These are phyloP conservation scores for Numenius phaeopus DNA, from an alignment of 2,797 vertebrate genomes.

Conservation along the genomic window DNA sequence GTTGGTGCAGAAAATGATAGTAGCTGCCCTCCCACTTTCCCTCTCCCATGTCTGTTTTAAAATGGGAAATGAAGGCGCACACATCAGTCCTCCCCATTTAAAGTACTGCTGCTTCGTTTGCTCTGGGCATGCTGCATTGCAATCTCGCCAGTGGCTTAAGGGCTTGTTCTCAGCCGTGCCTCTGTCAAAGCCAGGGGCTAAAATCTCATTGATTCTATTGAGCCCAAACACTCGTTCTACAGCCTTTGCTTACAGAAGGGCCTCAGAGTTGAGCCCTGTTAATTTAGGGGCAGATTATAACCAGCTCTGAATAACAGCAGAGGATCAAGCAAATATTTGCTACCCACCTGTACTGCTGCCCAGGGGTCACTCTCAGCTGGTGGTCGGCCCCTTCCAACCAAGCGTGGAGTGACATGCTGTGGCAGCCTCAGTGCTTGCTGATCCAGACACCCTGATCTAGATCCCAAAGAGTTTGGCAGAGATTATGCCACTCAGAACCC, in stretches of 20 bases:
- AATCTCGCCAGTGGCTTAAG: not conserved
- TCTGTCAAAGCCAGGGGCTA: not conserved
- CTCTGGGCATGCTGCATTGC: not conserved
- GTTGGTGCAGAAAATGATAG: constrained; percentile 31
- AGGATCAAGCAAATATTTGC: not conserved
- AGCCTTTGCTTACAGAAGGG: not conserved
- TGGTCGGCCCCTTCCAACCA: not conserved
- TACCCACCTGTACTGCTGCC: not conserved
- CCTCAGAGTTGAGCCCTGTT: not conserved
- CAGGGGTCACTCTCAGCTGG: not conserved
- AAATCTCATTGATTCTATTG: not conserved
- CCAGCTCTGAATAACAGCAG: not conserved
- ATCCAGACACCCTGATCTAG: not conserved
- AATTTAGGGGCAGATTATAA: not conserved
- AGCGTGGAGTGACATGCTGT: rapidly evolving
- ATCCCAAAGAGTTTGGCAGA: not conserved
- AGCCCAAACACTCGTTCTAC: not conserved
- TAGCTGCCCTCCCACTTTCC: constrained; percentile 13
- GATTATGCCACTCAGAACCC: not conserved
- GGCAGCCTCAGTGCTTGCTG: not conserved
- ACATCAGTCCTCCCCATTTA: not conserved
- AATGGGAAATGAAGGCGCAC: constrained; percentile 26
- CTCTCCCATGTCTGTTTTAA: constrained; percentile 20
- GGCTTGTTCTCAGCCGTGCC: not conserved
- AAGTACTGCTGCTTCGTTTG: not conserved